phyloP scores from a whole-genome alignment of 2,113 vertebrate genomes.

The Corydoras sp. region DNA sequence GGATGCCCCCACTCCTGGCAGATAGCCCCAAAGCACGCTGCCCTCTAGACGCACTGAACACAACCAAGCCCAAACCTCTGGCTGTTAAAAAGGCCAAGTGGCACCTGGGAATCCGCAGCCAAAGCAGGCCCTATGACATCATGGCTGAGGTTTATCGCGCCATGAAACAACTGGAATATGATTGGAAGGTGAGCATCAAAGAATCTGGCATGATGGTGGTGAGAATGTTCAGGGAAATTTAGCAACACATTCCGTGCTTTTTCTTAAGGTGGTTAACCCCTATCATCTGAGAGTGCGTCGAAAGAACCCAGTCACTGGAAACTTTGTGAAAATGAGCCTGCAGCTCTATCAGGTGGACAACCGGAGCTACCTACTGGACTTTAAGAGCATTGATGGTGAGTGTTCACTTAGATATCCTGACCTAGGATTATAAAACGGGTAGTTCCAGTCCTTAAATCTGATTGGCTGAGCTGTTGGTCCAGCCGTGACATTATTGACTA shows the following conservation, averaged over 20 bases:
- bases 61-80: constrained; percentile 89
- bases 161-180: constrained; percentile 90
- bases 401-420: no score
- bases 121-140: constrained; percentile 93
- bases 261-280: constrained; percentile 86
- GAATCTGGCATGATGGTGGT: not conserved
- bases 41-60: constrained; percentile 92
- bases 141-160: constrained; percentile 98
- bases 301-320: constrained; percentile 93
- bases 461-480: no score
- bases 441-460: no score
- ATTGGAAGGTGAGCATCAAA: constrained; percentile 83
- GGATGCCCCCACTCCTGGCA: constrained; percentile 88
- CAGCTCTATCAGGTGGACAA: constrained; percentile 98
- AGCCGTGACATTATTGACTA: no score
- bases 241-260: not conserved
- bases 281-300: constrained; percentile 90
- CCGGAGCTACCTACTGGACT: constrained; percentile 94
- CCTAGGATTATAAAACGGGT: no score
- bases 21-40: constrained; percentile 93
- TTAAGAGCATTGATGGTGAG: constrained; percentile 96
- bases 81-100: constrained; percentile 98
- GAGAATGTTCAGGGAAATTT: no score
- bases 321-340: constrained; percentile 95
- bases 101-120: constrained; percentile 97